A percentile compares a stretch with the other conserved stretches of the same genome.
Evolutionary conservation across 2,888 invertebrate genomes (phyloP).

Genomic region (Cheilosia impressa): DNA sequence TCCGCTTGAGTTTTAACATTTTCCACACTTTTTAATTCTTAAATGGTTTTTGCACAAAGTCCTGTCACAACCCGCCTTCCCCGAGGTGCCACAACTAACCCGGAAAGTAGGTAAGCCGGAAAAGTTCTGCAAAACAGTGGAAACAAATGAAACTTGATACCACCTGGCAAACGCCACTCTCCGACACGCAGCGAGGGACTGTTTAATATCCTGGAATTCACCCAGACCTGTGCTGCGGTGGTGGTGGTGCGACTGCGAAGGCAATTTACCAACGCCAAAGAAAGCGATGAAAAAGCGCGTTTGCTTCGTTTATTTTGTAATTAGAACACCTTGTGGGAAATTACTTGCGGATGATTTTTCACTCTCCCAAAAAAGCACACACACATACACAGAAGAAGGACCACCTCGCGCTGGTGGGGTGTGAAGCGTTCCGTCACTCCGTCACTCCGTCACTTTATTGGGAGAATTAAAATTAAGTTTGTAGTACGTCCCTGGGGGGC

Average conservation of each 20-base stretch:
- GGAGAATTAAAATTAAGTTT: not conserved
- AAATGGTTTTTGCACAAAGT: constrained; percentile 15
- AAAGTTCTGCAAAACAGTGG: constrained; percentile 5
- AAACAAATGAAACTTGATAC: constrained; percentile 46
- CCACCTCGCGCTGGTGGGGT: not conserved
- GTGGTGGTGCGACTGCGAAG: not conserved
- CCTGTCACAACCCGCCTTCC: not conserved
- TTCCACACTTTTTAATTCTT: constrained; percentile 47
- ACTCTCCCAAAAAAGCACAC: not conserved
- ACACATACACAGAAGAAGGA: not conserved
- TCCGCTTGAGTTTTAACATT: constrained; percentile 18
- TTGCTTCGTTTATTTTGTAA: constrained; percentile 23
- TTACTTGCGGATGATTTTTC: constrained; percentile 62
- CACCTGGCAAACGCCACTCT: constrained; percentile 16
- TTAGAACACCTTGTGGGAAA: constrained; percentile 46
- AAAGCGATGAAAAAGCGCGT: constrained; percentile 1
- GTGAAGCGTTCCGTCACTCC: not conserved
- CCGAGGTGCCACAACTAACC: not conserved
- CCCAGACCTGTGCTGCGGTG: constrained; percentile 1
- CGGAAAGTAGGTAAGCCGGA: constrained; percentile 11
- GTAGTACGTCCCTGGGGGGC: constrained; percentile 2
- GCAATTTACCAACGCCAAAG: constrained; percentile 43
- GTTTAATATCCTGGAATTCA: constrained; percentile 24
- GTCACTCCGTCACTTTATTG: constrained; percentile 4
- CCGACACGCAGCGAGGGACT: not conserved